A percentile compares a stretch with the other conserved stretches of the same genome.
Conservation (phyloP, 1,140 invertebrate species). For the Cherax destructor region DNA sequence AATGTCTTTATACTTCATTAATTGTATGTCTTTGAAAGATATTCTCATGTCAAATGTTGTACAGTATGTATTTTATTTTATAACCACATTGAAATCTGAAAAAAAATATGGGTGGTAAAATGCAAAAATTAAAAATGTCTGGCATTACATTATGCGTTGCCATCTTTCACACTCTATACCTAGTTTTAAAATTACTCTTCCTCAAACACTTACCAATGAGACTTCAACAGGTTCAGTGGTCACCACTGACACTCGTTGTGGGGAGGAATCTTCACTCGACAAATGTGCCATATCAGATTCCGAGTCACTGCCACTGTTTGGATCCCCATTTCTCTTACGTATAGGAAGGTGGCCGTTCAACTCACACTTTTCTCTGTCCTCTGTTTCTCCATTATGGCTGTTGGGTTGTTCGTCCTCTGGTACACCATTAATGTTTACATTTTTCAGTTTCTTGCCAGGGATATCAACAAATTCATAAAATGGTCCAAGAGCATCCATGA, state of each 20-base stretch:
- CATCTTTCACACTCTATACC: too few species aligned
- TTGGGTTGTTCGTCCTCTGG: not conserved
- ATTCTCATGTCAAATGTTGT: too few species aligned
- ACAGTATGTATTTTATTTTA: too few species aligned
- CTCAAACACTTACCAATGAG: not conserved
- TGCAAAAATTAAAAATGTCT: too few species aligned
- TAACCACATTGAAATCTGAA: too few species aligned
- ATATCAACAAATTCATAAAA: constrained; percentile 79
- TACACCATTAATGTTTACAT: constrained; percentile 33
- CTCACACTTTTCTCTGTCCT: not conserved
- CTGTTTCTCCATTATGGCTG: not conserved
- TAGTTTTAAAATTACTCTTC: not conserved
- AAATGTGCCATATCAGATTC: not conserved
- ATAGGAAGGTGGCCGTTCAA: not conserved
- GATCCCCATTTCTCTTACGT: not conserved
- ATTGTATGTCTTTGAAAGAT: too few species aligned
- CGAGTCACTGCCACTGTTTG: not conserved
- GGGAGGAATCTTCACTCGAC: constrained; percentile 29
- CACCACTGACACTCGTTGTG: not conserved
- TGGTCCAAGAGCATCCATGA: constrained; percentile 77
- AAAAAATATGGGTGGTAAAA: too few species aligned
- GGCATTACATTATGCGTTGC: too few species aligned
- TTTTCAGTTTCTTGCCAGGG: constrained; percentile 19
- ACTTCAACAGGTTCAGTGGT: not conserved
- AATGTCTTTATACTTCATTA: too few species aligned